Base-by-base conservation (phyloP, 2,797 vertebrate species). In the Cuniculus paca region DNA sequence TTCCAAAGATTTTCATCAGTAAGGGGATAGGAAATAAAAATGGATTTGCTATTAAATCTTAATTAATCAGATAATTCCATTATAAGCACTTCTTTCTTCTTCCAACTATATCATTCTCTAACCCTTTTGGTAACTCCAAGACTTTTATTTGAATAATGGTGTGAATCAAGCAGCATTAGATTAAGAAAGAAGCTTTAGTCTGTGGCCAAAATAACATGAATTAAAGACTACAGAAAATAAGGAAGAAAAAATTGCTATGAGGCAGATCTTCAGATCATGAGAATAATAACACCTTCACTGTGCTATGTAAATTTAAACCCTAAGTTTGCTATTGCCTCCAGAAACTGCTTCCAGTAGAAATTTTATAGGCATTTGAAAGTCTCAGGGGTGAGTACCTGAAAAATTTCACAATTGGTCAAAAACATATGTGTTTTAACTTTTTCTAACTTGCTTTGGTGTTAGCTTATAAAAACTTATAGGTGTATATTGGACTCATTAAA, bases 401-500 rank as follows among this genome's bases (percentile, higher is more conserved):
- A 97, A 97, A 97, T 97, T 96, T 97, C 97, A 96, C 96, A 92
- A 92, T 96, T 96, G 95, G 81, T 92, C 75, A 96, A 94, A 96
- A 96, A 96, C 92, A 94, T 97, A 95, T 96, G 96, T 97, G 93
- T 90, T 97, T 91, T 90, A 94, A 95, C 90, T 94, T 91, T 94
- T 97, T 96, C 88, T 97, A 88, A 96, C 90, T 93, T 96, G 92
- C 96, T 98, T 97, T 98, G 92, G 94, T 97, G 96, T 96, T 95
- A 96, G 88, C 96, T 96, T 98, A 97, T 97, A 97, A 98, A 98
- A 96, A 88, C 93, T 34, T 96, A 90, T 96, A 98, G 98, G 97
- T 98, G 96, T 97, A 98, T 98, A 98, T 96, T 98, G 95, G 97
- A 98, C 95, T 97, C 96, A 97, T 98, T 98, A 98, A 98, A 97